Evolutionary conservation across 1,140 invertebrate genomes (phyloP).

Genomic region (Dreissena polymorpha): DNA sequence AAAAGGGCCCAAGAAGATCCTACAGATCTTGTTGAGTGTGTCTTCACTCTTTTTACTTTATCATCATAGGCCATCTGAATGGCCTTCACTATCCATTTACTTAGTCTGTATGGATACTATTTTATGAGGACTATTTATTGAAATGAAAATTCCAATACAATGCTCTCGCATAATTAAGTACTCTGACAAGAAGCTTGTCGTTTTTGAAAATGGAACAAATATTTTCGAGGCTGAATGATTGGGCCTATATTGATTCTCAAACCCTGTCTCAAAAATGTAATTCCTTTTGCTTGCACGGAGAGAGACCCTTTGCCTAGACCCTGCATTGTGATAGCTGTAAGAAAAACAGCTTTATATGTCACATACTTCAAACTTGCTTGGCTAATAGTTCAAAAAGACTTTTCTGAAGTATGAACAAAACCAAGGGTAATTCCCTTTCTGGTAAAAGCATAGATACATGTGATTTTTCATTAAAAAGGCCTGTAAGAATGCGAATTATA

Average conservation of each 20-base stretch:
- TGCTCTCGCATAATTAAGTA: slow-evolving; percentile 24
- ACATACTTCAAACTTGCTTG: slow-evolving; percentile 28
- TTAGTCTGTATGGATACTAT: too few species aligned
- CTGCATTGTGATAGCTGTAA: too few species aligned
- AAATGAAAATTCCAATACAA: not conserved
- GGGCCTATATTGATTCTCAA: slow-evolving; percentile 19
- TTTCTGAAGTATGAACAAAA: slow-evolving; percentile 28
- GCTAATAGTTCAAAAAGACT: slow-evolving; percentile 51
- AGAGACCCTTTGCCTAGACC: too few species aligned
- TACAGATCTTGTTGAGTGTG: slow-evolving; percentile 23
- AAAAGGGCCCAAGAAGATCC: slow-evolving; percentile 38
- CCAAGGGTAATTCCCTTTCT: too few species aligned
- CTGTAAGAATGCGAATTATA: too few species aligned
- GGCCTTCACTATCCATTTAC: too few species aligned
- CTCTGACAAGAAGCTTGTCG: slow-evolving; percentile 16
- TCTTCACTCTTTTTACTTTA: slow-evolving; percentile 5
- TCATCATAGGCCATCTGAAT: too few species aligned
- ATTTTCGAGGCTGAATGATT: slow-evolving; percentile 9
- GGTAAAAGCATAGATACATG: too few species aligned
- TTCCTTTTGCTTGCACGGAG: slow-evolving; percentile 21
- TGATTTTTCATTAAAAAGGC: too few species aligned
- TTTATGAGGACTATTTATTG: not conserved
- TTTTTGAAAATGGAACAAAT: too few species aligned
- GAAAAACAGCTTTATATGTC: slow-evolving; percentile 44
- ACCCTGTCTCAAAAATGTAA: slow-evolving; percentile 26